Conservation (phyloP, 2,113 vertebrate genomes). For the Trochalopteron elliotii region DNA sequence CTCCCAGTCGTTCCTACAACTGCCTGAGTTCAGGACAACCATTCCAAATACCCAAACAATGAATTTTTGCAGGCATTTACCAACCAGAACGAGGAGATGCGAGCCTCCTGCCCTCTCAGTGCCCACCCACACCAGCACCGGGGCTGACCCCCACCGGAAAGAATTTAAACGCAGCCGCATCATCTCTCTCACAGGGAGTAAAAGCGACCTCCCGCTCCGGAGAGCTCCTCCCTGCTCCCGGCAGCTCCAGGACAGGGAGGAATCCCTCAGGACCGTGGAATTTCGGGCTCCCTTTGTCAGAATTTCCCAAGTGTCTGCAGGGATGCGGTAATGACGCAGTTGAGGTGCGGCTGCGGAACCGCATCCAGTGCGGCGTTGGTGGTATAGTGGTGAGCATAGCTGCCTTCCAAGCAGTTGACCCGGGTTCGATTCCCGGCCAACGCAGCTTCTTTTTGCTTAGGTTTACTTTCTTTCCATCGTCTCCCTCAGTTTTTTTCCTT, state of each 20-base stretch:
- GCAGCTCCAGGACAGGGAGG: rapidly evolving
- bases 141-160: rapidly evolving
- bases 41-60: rapidly evolving
- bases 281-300: rapidly evolving
- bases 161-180: rapidly evolving
- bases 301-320: background rate
- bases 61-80: rapidly evolving
- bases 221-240: rapidly evolving
- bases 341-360: rapidly evolving
- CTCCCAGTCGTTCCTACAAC: rapidly evolving
- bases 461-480: rapidly evolving
- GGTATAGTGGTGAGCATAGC: slow-evolving; percentile 83
- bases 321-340: rapidly evolving
- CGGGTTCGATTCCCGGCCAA: slow-evolving; percentile 69
- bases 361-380: background rate
- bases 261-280: rapidly evolving
- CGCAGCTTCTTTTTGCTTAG: rapidly evolving
- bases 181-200: rapidly evolving
- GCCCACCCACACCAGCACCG: rapidly evolving
- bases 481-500: rapidly evolving
- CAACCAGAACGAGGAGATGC: rapidly evolving
- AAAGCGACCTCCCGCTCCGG: rapidly evolving
- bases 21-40: rapidly evolving
- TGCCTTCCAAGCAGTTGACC: slow-evolving; percentile 81
- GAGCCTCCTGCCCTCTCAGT: rapidly evolving